Percentiles rank a stretch among this genome's conserved stretches.
phyloP scores from a whole-genome alignment of 37 sponge, comb jelly and placozoan species.

The Beroe forskalii region DNA sequence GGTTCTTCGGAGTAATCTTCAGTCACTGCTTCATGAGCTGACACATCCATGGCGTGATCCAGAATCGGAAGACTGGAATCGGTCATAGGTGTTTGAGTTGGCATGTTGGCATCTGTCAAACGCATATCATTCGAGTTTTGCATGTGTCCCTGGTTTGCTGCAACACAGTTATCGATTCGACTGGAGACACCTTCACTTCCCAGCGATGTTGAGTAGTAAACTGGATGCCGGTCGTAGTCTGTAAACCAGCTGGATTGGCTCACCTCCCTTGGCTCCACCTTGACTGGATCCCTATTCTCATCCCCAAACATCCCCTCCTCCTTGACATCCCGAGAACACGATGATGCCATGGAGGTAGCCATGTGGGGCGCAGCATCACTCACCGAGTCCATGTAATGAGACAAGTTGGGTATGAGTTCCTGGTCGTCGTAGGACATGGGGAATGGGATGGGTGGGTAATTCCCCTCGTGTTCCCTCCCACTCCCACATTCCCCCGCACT shows the following conservation, averaged over 20 bases:
- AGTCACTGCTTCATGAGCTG: too few relatives aligned
- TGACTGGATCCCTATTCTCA: neutral
- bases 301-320: neutral
- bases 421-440: neutral
- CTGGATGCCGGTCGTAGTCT: neutral
- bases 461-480: neutral
- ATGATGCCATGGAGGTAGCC: neutral
- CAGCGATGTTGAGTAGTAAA: slow-evolving; percentile 6
- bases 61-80: neutral
- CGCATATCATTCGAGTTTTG: too few relatives aligned
- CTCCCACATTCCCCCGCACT: neutral
- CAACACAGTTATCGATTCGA: neutral
- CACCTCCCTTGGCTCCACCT: neutral
- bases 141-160: neutral
- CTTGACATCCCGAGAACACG: neutral
- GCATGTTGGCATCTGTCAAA: neutral
- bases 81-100: neutral
- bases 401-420: slow-evolving; percentile 12
- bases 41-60: neutral
- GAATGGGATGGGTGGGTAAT: neutral
- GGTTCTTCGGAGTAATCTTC: neutral
- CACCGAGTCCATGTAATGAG: slow-evolving; percentile 5
- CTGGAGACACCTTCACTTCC: neutral
- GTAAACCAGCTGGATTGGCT: neutral
- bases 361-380: neutral